Percentiles rank a stretch among this genome's conserved stretches.
These are phyloP conservation scores for Darevskia mixta DNA, from an alignment of 2,797 vertebrate species.

Conservation along the genomic window DNA sequence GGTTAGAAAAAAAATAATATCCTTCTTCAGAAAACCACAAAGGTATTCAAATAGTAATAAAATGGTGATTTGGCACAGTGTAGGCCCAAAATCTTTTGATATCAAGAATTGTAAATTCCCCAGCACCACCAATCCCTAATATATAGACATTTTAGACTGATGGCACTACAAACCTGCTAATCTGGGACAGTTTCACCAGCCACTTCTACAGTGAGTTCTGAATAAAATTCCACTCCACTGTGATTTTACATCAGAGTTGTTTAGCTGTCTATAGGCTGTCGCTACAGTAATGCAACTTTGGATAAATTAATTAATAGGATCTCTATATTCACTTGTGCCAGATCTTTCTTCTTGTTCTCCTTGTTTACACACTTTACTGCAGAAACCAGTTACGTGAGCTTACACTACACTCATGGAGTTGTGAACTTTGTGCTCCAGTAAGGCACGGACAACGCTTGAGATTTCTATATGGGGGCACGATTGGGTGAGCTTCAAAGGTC, in stretches of 20 bases:
- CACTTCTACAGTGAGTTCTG: not conserved
- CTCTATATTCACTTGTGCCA: not conserved
- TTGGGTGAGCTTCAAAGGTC: not conserved
- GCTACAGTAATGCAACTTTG: too few relatives aligned
- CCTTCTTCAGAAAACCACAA: slow-evolving; percentile 1
- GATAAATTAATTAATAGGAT: too few relatives aligned
- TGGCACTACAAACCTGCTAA: not conserved
- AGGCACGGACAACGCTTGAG: not conserved
- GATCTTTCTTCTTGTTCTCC: too few relatives aligned
- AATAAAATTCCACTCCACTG: not conserved
- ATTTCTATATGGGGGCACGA: not conserved
- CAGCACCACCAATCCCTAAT: not conserved
- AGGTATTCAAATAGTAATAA: not conserved
- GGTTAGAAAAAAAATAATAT: slow-evolving; percentile 21
- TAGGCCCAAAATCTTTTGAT: not conserved
- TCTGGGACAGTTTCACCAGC: not conserved
- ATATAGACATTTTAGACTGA: not conserved
- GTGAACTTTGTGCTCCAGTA: too few relatives aligned
- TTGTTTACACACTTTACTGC: too few relatives aligned
- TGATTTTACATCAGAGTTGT: not conserved
- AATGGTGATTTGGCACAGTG: slow-evolving; percentile 29
- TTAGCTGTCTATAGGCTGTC: not conserved
- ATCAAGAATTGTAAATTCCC: not conserved
- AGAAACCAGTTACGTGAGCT: too few relatives aligned
- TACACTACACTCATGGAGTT: too few relatives aligned